These are phyloP conservation scores for Cecropterus lyciades DNA, from an alignment of 1,140 invertebrate genomes.

Conservation along the genomic window DNA sequence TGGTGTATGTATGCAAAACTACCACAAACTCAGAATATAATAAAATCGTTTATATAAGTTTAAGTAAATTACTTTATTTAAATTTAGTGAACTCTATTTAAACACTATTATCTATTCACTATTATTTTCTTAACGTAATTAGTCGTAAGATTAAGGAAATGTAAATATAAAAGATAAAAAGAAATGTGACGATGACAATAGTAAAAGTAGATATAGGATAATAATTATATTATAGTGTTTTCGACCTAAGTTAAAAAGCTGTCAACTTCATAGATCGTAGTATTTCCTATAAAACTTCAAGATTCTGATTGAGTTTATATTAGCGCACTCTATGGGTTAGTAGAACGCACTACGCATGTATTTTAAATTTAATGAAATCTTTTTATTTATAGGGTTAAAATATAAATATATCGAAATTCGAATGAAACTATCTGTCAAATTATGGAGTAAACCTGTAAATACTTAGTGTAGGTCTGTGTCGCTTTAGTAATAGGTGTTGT, in stretches of 20 bases:
- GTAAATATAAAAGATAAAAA: constrained; percentile 45
- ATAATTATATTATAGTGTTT: constrained; percentile 24
- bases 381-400: constrained; percentile 31
- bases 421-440: constrained; percentile 75
- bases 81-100: too few species aligned
- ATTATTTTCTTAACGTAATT: background rate
- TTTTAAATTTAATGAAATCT: constrained; percentile 14
- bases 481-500: constrained; percentile 32
- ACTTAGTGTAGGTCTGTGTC: constrained; percentile 54
- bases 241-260: background rate
- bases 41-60: too few species aligned
- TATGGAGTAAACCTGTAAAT: constrained; percentile 74
- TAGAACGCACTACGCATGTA: background rate
- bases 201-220: constrained; percentile 48
- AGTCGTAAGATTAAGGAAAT: constrained; percentile 25
- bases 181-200: constrained; percentile 74
- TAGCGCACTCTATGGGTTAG: constrained; percentile 15
- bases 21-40: too few species aligned
- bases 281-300: background rate
- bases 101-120: too few species aligned
- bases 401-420: constrained; percentile 52
- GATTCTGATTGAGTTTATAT: background rate
- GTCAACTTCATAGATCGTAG: background rate
- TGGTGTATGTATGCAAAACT: too few species aligned
- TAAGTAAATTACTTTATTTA: too few species aligned